Base-by-base conservation (phyloP, 2,113 vertebrate species). In the Tyrannus savana region DNA sequence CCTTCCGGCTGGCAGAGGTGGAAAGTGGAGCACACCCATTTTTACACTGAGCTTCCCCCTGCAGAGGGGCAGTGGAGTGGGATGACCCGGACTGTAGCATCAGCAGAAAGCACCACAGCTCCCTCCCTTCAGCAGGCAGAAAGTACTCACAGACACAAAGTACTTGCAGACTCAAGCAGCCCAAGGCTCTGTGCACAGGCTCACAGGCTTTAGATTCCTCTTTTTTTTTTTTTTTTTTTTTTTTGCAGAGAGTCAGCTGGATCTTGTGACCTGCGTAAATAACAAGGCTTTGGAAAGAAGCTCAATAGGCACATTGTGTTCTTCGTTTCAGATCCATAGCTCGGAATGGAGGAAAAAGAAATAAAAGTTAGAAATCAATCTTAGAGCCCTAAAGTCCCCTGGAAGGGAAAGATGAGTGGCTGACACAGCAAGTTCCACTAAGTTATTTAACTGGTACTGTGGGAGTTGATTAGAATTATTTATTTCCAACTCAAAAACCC, bases 61-160 rank as follows among this genome's bases (percentile, higher is more conserved):
- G 10, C 2, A 14, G 37, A 52, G 39, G 9, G 27, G 35, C 80
- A 53, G 44, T 4, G 44, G 3, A 47, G n/a, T 0, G 24, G 39
- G 66, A 41, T 37, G 35, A 39, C 30, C 15, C 1, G 0, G 30
- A 27, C 55, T 11, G 0, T 1, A 18, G 27, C 35, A 46, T 6
- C 56, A 24, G 9, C 9, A 22, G 56, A 18, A 91, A 47, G 28
- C 44, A 37, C 6, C 37, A 4, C 3, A 3, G 28, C 28, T 75
- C 39, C 12, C 27, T 41, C 25, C 31, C 49, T 42, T 42, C 33
- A 21, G 50, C 62, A 33, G 41, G 22, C 49, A 24, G 0, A 1
- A 49, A 44, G 47, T 8, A 35, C 24, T 53, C 19, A 46, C 28
- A 53, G 28, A 25, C 19, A 53, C 33, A 23, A 21, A 14, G 71